Evolutionary conservation across 2,888 invertebrate species (phyloP).

Genomic region (Ophion costatus): DNA sequence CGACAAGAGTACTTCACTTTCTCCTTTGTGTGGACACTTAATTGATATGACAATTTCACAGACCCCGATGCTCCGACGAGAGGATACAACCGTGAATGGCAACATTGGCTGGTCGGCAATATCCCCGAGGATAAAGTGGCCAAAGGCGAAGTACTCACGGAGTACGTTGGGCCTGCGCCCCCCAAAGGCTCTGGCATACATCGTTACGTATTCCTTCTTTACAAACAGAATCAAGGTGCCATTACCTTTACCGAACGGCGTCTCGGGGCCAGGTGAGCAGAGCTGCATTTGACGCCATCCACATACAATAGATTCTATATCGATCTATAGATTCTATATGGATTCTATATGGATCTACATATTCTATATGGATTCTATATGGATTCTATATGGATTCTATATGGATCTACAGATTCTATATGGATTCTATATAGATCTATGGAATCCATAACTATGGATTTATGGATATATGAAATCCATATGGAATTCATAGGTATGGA

Average conservation of each 20-base stretch:
- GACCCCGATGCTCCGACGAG: conserved; percentile 80
- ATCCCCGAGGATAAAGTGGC: conserved; percentile 81
- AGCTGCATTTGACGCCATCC: background rate
- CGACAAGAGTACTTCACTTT: background rate
- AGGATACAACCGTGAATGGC: conserved; percentile 80
- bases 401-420: too few species aligned
- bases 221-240: conserved; percentile 81
- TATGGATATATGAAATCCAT: too few species aligned
- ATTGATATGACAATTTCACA: conserved; percentile 54
- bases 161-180: conserved; percentile 82
- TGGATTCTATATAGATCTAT: background rate
- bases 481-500: too few species aligned
- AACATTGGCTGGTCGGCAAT: conserved; percentile 82
- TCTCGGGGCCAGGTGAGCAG: conserved; percentile 75
- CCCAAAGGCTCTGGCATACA: conserved; percentile 78
- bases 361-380: too few species aligned
- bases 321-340: too few species aligned
- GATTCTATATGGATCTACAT: background rate
- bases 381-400: background rate
- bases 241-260: conserved; percentile 81
- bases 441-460: too few species aligned
- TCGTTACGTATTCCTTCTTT: conserved; percentile 81
- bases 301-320: background rate
- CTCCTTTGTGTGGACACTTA: background rate
- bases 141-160: conserved; percentile 80